Base-by-base conservation (phyloP, 2,888 invertebrate genomes). In the Scotopteryx bipunctaria region DNA sequence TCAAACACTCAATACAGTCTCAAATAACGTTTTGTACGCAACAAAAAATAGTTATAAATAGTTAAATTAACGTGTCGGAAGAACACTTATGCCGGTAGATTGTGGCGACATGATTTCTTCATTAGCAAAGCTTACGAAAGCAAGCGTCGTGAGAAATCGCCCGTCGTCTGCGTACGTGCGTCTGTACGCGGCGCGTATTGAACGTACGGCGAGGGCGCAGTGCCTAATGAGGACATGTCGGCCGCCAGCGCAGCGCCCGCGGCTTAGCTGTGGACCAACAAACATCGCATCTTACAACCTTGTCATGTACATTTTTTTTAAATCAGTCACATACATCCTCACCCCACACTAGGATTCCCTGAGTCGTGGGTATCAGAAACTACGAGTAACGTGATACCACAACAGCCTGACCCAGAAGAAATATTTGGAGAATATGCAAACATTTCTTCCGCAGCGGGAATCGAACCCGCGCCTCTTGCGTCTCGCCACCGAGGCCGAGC, bases 11-110 rank as follows among this genome's bases (percentile, higher is more conserved):
- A 78, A 43, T 52, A 86, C 89, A 90, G 87, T 90, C 88, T 88
- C 86, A 82, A 86, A 83, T 76, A 86, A 85, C 78, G 76, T 80
- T 81, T 84, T 83, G 87, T 87, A 89, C 89, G 89, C 89, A 89
- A 84, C 82, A 83, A 78, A 83, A n/a, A 84, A 84, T 74, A 72
- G 73, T 66, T 67, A 66, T 70, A 48, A 57, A 54, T 55, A 50
- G 56, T 69, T 71, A 74, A 76, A 67, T 61, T 75, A 73, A 76
- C 76, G 70, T 71, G 17, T 11, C 11, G 5, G 8, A n/a, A 14
- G 27, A 27, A 31, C 29, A 17, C 29, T 19, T 51, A 53, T 56
- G 73, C 67, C 73, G 73, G 76, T 75, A 71, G 76, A 64, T 70
- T 60, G 70, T 67, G 76, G 77, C 77, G 75, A 75, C 74, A 74